phyloP scores from a whole-genome alignment of 2,888 invertebrate genomes.

The Leptura quadrifasciata region DNA sequence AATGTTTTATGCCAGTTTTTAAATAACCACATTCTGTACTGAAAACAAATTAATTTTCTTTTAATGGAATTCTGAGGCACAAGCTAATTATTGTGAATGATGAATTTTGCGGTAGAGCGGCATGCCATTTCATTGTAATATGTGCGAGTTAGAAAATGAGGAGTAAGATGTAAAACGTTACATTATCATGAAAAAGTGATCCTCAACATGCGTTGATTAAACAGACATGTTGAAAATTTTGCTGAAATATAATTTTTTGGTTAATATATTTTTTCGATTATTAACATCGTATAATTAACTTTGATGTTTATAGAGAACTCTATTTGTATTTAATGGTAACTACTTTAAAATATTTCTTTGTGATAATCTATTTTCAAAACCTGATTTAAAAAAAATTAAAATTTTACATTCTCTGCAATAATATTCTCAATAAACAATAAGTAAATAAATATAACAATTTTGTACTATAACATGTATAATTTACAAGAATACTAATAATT shows the following conservation, averaged over 20 bases:
- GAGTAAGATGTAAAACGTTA: no score
- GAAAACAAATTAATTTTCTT: no score
- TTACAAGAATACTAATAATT: conserved; percentile 46
- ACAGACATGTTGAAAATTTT: no score
- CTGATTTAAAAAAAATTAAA: background rate
- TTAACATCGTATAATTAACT: conserved; percentile 9
- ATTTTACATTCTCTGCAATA: conserved; percentile 12
- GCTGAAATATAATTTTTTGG: background rate
- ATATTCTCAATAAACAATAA: conserved; percentile 35
- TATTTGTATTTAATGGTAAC: conserved; percentile 31
- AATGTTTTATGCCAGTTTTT: no score
- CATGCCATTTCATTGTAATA: no score
- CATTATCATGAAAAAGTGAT: no score
- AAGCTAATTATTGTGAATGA: no score
- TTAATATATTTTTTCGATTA: background rate
- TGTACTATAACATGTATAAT: conserved; percentile 53
- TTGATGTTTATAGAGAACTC: conserved; percentile 5
- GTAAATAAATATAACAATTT: conserved; percentile 49
- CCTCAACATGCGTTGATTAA: no score
- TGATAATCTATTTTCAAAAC: background rate
- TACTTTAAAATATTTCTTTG: conserved; percentile 24
- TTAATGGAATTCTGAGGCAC: no score
- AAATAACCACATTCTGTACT: no score
- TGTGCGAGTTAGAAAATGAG: no score
- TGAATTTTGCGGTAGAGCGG: no score